A percentile compares a stretch with the other conserved stretches of the same genome.
phyloP scores from a whole-genome alignment of 2,113 vertebrate species.

The Pseudolaguvia tuberculata region DNA sequence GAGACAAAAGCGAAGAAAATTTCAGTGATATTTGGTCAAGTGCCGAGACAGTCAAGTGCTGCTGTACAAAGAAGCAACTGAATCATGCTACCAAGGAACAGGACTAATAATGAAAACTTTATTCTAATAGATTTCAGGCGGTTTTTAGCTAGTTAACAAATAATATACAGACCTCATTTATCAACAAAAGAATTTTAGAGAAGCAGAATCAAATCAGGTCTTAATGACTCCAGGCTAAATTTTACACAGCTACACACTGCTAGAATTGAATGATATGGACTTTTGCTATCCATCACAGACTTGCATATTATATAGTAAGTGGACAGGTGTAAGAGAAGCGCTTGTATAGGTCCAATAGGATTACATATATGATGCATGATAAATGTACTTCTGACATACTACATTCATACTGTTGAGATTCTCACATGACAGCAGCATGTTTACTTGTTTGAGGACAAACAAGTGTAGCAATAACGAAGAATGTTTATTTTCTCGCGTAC shows the following conservation, averaged over 20 bases:
- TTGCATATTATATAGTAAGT: too few species aligned
- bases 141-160: neutral
- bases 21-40: neutral
- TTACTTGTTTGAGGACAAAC: too few species aligned
- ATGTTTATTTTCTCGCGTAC: too few species aligned
- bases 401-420: too few species aligned
- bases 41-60: too few species aligned
- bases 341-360: too few species aligned
- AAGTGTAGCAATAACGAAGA: too few species aligned
- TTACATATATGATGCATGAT: too few species aligned
- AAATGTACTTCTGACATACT: too few species aligned
- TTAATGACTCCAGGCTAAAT: neutral
- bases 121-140: neutral
- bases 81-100: neutral
- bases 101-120: neutral
- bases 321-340: too few species aligned
- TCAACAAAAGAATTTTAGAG: neutral
- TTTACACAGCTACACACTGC: neutral
- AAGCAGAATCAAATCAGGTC: neutral
- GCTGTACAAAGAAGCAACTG: neutral
- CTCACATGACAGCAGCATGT: too few species aligned
- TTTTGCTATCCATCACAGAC: neutral
- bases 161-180: neutral
- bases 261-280: neutral
- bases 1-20: neutral